Conservation (phyloP, 1,140 invertebrate genomes). For the Pteromalus puparum region DNA sequence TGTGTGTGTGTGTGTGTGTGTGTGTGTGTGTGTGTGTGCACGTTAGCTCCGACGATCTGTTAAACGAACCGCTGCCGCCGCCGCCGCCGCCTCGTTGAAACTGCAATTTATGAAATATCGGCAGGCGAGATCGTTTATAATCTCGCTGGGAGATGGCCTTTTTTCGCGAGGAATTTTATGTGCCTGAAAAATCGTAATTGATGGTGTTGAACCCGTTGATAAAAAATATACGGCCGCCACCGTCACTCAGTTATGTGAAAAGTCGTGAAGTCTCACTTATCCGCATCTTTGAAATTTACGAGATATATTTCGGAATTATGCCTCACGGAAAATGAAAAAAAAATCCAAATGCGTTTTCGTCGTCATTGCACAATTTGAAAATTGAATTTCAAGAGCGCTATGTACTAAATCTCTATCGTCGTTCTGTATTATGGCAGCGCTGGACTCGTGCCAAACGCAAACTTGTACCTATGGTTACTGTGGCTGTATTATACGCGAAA, state of each 20-base stretch:
- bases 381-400: neutral
- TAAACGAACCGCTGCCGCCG: constrained; percentile 10
- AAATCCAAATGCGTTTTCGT: neutral
- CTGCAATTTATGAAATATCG: constrained; percentile 26
- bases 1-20: too few species aligned
- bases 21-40: too few species aligned
- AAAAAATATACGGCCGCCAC: neutral
- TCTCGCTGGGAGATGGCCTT: neutral
- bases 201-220: constrained; percentile 15
- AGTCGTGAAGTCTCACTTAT: neutral
- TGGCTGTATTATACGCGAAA: neutral
- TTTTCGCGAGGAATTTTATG: neutral
- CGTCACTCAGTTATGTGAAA: neutral
- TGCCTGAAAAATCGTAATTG: constrained; percentile 24
- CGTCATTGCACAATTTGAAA: neutral
- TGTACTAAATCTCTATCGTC: neutral
- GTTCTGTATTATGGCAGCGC: neutral
- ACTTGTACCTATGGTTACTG: neutral
- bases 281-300: neutral
- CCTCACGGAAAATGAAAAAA: neutral
- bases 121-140: constrained; percentile 5
- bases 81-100: constrained; percentile 3
- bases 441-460: neutral
- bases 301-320: neutral
- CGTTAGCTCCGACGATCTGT: neutral